Base-by-base conservation (phyloP, 2,888 invertebrate genomes). In the Drosophila picticornis region DNA sequence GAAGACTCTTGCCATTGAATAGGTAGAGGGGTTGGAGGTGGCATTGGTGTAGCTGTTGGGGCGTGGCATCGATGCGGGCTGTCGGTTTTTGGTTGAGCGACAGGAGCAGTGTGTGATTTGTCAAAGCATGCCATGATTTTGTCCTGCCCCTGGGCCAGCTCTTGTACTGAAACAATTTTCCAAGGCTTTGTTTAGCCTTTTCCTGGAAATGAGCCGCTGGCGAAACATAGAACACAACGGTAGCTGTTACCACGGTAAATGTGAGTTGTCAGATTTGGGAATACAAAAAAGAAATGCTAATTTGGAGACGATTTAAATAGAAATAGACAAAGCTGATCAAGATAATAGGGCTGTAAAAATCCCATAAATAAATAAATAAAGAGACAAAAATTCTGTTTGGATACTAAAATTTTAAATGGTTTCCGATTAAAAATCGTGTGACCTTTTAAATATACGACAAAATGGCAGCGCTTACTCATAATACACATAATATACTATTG, bases 41-140 rank as follows among this genome's bases (percentile, higher is more conserved):
- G 10, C 27, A 29, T 65, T 48, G 58, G 51, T 46, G 34, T 59
- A 16, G 16, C 25, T 31, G 25, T 2, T 64, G 16, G 16, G 36
- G 65, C 38, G 29, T 13, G 61, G n/a, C 65, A 50, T 50, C 58
- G 38, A 72, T 62, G 56, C 60, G 59, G 66, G 62, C 32, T 29
- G 55, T 31, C 43, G 48, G 53, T 25, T 10, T 34, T 66, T 56
- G 51, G 65, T 32, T 61, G 52, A 67, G 48, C 69, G 70, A 74
- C 63, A 64, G 69, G 29, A 71, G 68, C 72, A 51, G 65, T 58
- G 72, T 72, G 76, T 88, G 87, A 86, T 86, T 86, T 86, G 85
- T 86, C 85, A 86, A 86, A 86, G 89, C 87, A 81, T 48, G 66
- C 58, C 67, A 61, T 70, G 75, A 84, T 77, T 79, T 38, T 67